Base-by-base conservation (phyloP, 2,888 invertebrate genomes). In the Nymphalis c-album region DNA sequence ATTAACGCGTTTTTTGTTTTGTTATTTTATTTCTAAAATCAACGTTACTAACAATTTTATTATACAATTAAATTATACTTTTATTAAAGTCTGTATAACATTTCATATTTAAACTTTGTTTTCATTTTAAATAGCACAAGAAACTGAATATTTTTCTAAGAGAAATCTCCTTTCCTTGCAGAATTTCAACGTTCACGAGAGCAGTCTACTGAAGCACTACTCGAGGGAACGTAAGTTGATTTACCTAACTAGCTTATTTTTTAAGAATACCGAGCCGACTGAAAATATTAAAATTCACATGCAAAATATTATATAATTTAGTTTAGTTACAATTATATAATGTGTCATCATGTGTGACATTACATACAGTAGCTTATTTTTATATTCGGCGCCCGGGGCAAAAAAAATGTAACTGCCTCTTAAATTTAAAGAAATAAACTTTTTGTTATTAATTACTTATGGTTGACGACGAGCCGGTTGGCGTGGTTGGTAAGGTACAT, bases 141-240 rank as follows among this genome's bases (percentile, higher is more conserved):
- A 48, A 35, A 58, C 50, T 60, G 7, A 67, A 69, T 48, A 35
- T 31, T 45, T 67, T 67, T 61, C 64, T 67, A 45, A 63, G 65
- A 63, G 57, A 64, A 70, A 68, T 58, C 55, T 58, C 60, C 60
- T 69, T 68, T 80, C 67, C 76, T 81, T 81, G 50, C 80, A 82
- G 80, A 76, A 67, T 70, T 67, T 72, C 65, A 64, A 70, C 73
- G 70, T 73, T 75, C 46, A 35, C 64, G 70, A 72, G 69, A 71
- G 71, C 67, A 70, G 68, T 71, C 69, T 70, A 61, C 72, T 67
- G 71, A 71, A 76, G 74, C 60, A 68, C 75, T 73, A 77, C 63
- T 73, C 53, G 57, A 77, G 57, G 45, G 46, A 76, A 78, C 74
- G 82, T 81, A 76, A 80, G 82, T 79, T 64, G 70, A 73, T 75